These are phyloP conservation scores for Butorides virescens DNA, from an alignment of 2,113 vertebrate species.

Conservation along the genomic window DNA sequence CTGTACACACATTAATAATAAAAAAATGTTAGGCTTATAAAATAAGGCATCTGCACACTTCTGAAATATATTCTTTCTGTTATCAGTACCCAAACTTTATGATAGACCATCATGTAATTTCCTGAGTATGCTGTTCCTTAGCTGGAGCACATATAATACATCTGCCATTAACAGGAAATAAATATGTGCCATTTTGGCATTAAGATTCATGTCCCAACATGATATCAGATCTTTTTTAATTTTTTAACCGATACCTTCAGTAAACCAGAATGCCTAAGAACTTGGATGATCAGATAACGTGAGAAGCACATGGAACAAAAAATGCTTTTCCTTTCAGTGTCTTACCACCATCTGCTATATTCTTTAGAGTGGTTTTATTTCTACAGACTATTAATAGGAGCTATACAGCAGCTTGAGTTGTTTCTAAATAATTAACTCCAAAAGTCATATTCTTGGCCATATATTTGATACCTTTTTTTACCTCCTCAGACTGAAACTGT, in stretches of 20 bases:
- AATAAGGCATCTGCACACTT: slow-evolving; percentile 21
- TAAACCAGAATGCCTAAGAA: slow-evolving; percentile 9
- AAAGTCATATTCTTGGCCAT: slow-evolving; percentile 12
- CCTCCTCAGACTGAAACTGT: not conserved
- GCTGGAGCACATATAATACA: not conserved
- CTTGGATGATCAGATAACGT: slow-evolving; percentile 27
- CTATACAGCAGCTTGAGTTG: slow-evolving; percentile 11
- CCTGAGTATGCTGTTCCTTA: slow-evolving; percentile 6
- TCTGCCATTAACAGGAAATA: slow-evolving; percentile 56
- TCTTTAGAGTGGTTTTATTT: slow-evolving; percentile 28
- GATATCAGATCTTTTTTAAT: slow-evolving; percentile 16
- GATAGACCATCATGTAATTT: slow-evolving; percentile 30
- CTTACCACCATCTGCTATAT: slow-evolving; percentile 30
- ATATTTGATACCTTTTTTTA: not conserved
- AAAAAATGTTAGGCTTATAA: slow-evolving; percentile 35
- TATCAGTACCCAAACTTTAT: slow-evolving; percentile 36
- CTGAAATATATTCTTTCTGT: slow-evolving; percentile 27
- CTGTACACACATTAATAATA: slow-evolving; percentile 24
- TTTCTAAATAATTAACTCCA: slow-evolving; percentile 54
- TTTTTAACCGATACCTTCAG: slow-evolving; percentile 42
- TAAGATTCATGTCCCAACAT: slow-evolving; percentile 29
- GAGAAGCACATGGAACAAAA: slow-evolving; percentile 18
- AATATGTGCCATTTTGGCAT: slow-evolving; percentile 42
- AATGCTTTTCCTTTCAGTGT: slow-evolving; percentile 51
- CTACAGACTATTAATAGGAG: slow-evolving; percentile 33